Conservation (phyloP, 2,797 vertebrate genomes). For the Paramormyrops hopkinsi region DNA sequence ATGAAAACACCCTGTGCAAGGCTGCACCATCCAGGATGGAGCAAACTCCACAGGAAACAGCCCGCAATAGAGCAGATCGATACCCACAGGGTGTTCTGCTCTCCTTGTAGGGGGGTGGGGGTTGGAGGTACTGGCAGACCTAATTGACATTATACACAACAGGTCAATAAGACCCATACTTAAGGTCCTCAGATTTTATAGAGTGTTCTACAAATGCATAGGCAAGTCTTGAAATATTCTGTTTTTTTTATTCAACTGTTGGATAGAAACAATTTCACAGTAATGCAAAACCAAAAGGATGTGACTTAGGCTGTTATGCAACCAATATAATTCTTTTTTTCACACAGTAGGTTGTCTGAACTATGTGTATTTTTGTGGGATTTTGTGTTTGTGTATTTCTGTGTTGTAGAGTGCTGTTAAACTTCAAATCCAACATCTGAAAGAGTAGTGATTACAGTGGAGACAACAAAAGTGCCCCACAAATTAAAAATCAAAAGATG, state of each 20-base stretch:
- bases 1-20: conserved; percentile 42
- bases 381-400: not conserved
- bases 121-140: conserved; percentile 22
- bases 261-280: not conserved
- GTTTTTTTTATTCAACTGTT: not conserved
- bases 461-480: not conserved
- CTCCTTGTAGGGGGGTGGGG: not conserved
- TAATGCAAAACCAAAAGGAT: not conserved
- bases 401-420: not conserved
- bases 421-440: not conserved
- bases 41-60: conserved; percentile 30
- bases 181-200: conserved; percentile 40
- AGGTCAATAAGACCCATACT: conserved; percentile 55
- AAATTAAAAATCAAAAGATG: not conserved
- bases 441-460: not conserved
- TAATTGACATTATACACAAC: conserved; percentile 33
- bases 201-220: not conserved
- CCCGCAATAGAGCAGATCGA: conserved; percentile 50
- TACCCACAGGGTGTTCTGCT: conserved; percentile 40
- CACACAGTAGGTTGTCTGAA: not conserved
- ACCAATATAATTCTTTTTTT: not conserved
- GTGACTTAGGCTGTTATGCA: not conserved
- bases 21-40: conserved; percentile 43
- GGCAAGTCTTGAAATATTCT: not conserved
- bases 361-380: not conserved